A percentile compares a stretch with the other conserved stretches of the same genome.
Evolutionary conservation across 2,797 vertebrate genomes (phyloP).

Genomic region (Urocyon cinereoargenteus): DNA sequence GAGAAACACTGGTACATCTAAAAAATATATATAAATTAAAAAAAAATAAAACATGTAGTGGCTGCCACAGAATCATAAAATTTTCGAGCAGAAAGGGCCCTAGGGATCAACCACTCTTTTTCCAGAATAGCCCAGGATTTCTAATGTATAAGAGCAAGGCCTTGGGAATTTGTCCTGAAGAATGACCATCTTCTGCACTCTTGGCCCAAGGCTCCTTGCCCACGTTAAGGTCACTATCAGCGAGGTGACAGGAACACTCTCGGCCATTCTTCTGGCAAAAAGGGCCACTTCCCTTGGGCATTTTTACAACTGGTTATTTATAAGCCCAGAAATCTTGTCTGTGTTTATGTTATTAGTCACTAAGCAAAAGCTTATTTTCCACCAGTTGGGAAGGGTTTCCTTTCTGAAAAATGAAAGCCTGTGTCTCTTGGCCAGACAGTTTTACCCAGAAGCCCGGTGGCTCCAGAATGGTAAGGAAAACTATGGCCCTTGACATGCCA

Average conservation of each 20-base stretch:
- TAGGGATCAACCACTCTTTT: background rate
- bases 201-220: background rate
- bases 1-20: background rate
- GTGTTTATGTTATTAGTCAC: conserved; percentile 85
- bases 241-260: background rate
- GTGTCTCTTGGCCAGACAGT: conserved; percentile 82
- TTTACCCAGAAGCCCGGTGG: conserved; percentile 75
- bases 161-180: conserved; percentile 42
- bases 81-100: background rate
- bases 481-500: conserved; percentile 66
- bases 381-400: conserved; percentile 83
- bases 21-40: background rate
- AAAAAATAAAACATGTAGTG: background rate
- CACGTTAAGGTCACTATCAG: background rate
- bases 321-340: conserved; percentile 82
- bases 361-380: conserved; percentile 83
- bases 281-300: conserved; percentile 68
- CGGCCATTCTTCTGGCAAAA: conserved; percentile 69
- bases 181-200: background rate
- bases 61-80: background rate
- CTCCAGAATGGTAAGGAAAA: conserved; percentile 75
- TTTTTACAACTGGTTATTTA: conserved; percentile 81
- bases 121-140: conserved; percentile 4
- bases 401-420: conserved; percentile 82
- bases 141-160: background rate